Conservation (phyloP, 2,797 vertebrate species). For the Peromyscus eremicus region DNA sequence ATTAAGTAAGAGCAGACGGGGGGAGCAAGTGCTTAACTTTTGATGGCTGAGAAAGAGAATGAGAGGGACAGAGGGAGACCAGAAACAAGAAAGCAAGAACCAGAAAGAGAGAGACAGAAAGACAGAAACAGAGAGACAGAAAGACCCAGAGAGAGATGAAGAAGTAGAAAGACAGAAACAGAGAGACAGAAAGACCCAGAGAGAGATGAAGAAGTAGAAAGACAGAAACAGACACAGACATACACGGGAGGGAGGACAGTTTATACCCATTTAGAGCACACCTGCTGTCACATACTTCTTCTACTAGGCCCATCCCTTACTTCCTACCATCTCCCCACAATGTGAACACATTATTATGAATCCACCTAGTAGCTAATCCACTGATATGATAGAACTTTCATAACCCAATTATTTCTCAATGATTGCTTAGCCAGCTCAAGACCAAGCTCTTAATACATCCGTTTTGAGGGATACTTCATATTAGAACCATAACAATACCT, state of each 20-base stretch:
- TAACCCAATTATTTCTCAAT: background rate
- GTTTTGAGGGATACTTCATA: background rate
- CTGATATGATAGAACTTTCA: background rate
- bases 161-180: background rate
- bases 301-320: background rate
- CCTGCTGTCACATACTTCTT: background rate
- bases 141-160: background rate
- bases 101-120: no score
- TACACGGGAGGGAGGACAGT: background rate
- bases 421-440: background rate
- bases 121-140: background rate
- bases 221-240: background rate
- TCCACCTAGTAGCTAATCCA: background rate
- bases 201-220: background rate
- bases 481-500: background rate
- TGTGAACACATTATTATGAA: background rate
- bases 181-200: background rate
- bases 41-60: background rate
- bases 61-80: background rate
- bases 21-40: background rate
- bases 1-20: background rate
- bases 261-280: background rate
- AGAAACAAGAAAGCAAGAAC: background rate
- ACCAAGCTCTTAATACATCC: background rate
- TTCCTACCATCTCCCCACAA: background rate